Base-by-base conservation (phyloP, 2,113 vertebrate species). In the Scophthalmus maximus region DNA sequence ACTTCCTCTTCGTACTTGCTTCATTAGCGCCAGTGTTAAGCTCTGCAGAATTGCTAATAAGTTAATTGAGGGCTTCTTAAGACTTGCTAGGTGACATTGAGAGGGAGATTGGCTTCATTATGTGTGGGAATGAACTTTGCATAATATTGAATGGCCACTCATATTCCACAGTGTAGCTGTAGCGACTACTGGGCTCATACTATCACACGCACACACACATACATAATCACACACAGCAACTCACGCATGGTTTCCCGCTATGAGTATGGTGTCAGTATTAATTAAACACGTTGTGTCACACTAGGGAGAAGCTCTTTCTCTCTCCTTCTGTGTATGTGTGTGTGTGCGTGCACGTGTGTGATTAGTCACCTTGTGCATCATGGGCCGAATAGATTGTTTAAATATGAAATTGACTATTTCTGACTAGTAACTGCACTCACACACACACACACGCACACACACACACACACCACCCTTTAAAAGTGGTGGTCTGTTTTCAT, bases 1-100 rank as follows among this genome's bases (percentile, higher is more conserved):
- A 77, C 81, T 84, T 87, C 78, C 83, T 71, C 47, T 52, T 70
- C 49, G 58, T 55, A 53, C 74, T 78, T 59, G 55, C 83, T 73
- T 84, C 87, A 88, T 89, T 91, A 87, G 83, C 56, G 14, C 15
- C 57, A 60, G 55, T 81, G 72, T 88, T 88, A 85, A 87, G 84
- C 77, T 70, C 71, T 77, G 78, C 76, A 69, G 83, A 72, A 75
- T 78, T 68, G 80, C 83, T 88, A 91, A 89, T 86, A 76, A 76
- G 77, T 81, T 92, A 89, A 90, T 87, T 87, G 83, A 84, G 73
- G 82, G 76, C 85, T 89, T 87, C 75, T 87, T 88, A 89, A 84
- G 85, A 81, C 79, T 89, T 81, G 87, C 74, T 84, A 87, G 89
- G 88, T 91, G 91, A 92, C 90, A 89, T 89, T 91, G 85, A 91